Base-by-base conservation (phyloP, 2,797 vertebrate genomes). In the Microctenopoma lineatum region DNA sequence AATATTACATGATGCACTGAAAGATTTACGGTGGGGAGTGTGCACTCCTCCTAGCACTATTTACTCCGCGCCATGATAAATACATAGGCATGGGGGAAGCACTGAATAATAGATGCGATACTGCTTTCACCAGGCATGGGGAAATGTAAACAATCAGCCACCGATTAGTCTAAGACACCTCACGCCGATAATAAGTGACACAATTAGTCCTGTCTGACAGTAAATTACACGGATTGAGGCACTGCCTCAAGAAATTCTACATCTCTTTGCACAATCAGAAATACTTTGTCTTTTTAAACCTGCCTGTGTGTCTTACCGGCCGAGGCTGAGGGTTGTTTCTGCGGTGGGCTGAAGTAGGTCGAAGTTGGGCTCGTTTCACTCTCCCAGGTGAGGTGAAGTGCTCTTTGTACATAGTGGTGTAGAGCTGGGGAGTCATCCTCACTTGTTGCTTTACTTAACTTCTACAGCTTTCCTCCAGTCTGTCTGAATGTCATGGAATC, bases 241-340 rank as follows among this genome's bases (percentile, higher is more conserved):
- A 46, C 4, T 34, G 29, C 5, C 8, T 47, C 5, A 16, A 47
- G 16, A 56, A 58, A 27, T n/a, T 26, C 3, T n/a, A 7, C 4
- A 50, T 21, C 4, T 59, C 46, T 48, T 26, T 70, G 9, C 21
- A 47, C 53, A 18, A 0, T 58, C 3, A 41, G n/a, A 34, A 57
- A 61, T 26, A 38, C 48, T 5, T 2, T 7, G 8, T 11, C 16
- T 45, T 34, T 45, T 16, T 26, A 50, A 42, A 4, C 21, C 10
- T 46, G 11, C 7, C 9, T 67, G 34, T 34, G 36, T 26, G 5
- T 75, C 92, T 94, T 90, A 95, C 93, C 90, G 82, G 89, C 41
- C 73, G 80, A 4, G 93, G 93, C 61, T 95, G 93, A 14, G 94
- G 93, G 77, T 95, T 95, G 90, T 95, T 95, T 83, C 90, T 91